A percentile compares a stretch with the other conserved stretches of the same genome.
Evolutionary conservation across 2,888 invertebrate genomes (phyloP).

Genomic region (Melanostoma mellinum): DNA sequence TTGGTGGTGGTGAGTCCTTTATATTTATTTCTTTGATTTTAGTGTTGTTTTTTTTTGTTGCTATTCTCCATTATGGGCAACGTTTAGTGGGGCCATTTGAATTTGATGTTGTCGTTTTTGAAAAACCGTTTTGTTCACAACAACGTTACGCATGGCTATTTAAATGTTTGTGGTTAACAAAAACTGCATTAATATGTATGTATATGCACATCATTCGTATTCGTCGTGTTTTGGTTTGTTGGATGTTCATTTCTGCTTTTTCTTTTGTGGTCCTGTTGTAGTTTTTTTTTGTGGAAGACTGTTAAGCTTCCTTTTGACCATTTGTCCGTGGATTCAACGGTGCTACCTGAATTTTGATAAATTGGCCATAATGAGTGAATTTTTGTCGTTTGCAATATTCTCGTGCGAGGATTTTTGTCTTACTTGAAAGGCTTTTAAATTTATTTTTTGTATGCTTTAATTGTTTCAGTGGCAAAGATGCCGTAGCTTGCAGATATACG

Average conservation of each 20-base stretch:
- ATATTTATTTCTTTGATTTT: neutral
- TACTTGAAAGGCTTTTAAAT: conserved; percentile 56
- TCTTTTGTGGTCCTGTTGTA: conserved; percentile 21
- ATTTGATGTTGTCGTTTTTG: conserved; percentile 69
- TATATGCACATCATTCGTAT: conserved; percentile 44
- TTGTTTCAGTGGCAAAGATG: conserved; percentile 18
- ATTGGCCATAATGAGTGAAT: conserved; percentile 73
- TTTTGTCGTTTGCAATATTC: conserved; percentile 72
- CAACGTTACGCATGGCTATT: conserved; percentile 73
- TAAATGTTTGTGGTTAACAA: conserved; percentile 71
- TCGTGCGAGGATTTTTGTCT: conserved; percentile 64
- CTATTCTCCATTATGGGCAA: conserved; percentile 38
- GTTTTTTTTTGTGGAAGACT: conserved; percentile 9
- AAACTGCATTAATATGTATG: conserved; percentile 70
- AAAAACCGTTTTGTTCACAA: conserved; percentile 71
- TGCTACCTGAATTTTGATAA: conserved; percentile 74
- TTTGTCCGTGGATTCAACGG: conserved; percentile 60
- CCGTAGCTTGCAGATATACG: neutral
- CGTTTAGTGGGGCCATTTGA: conserved; percentile 70
- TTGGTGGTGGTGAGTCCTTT: conserved; percentile 41
- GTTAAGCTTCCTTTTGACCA: conserved; percentile 64
- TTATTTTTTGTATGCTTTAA: conserved; percentile 71
- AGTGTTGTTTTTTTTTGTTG: neutral
- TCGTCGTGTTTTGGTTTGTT: conserved; percentile 12
- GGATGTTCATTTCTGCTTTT: conserved; percentile 15